Base-by-base conservation (phyloP, 2,888 invertebrate species). In the Agelastica alni region DNA sequence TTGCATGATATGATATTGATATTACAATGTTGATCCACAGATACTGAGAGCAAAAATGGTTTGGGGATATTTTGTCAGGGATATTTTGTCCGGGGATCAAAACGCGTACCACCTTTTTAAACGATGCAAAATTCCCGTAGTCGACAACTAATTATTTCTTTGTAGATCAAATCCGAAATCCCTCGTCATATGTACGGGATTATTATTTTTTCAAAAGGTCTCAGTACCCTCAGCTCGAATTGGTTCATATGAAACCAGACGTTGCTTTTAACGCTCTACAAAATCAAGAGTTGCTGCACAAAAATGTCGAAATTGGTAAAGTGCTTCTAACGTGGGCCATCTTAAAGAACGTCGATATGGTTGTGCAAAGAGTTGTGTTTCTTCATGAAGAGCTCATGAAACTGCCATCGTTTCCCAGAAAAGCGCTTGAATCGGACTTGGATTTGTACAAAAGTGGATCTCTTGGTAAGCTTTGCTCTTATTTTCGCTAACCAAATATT, bases 381-480 rank as follows among this genome's bases (percentile, higher is more conserved):
- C 82, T 99, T 4, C 98, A 99, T 75, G 99, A 99, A 71, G 99
- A 99, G 76, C 81, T 99, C 5, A 96, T 97, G 87, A 99, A 99
- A 74, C 80, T 99, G 5, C 98, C 98, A 0, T 93, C 98, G 0
- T 99, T 99, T 75, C 99, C 99, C 0, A 84, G 99, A 20, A 98
- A 98, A 78, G 97, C 98, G 2, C 79, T 99, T 0, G 99, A 99
- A 77, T 91, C 96, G 0, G 97, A 99, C 75, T 85, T 99, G 63
- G 93, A 94, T 69, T 81, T 96, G 34, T 95, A 94, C 76, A 88
- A 90, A 70, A 89, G 92, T 1, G 95, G 94, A 6, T 87, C 89
- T 67, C 85, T 95, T 65, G 56, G 49, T 9, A 39, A 12, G 12
- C 4, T n/a, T n/a, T n/a, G n/a, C n/a, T n/a, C n/a, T n/a, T n/a